Evolutionary conservation across 1,140 invertebrate species (phyloP), one percentile per base, ranked within the genome.

Genomic region (Cecropterus lyciades): DNA sequence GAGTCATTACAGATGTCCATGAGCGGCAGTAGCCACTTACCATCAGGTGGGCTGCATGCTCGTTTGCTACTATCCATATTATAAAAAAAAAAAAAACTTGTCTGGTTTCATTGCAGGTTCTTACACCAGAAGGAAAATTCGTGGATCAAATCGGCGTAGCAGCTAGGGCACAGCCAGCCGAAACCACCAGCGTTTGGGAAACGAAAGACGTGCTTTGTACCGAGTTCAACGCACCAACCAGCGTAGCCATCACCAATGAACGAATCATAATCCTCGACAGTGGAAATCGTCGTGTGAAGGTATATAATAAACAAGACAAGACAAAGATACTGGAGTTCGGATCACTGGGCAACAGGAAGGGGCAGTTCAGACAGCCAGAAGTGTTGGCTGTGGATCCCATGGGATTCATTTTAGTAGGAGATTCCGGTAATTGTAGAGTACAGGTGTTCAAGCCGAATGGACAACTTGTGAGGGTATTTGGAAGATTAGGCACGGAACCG

Each of bases 331-430:
- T 87, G 0, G 93, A 93, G 70, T 94, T 96, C 67, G 95, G 95
- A 6, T 92, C 93, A 0, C 89, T 93, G 27, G 95, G 95, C 3
- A 92, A 92, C 24, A 90, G 93, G 37, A 93, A 94, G 67, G 95
- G 95, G 1, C 94, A 95, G 72, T 94, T 96, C 66, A 90, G 95
- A 75, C 93, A 94, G 30, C 95, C 95, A 0, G 95, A 95, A 82
- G 94, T 95, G 0, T 84, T 97, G 11, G 93, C 95, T 0, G 93
- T 96, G 0, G 96, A 97, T 81, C 92, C 93, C 1, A 79, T 95
- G 75, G 96, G 96, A 2, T 96, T 96, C 77, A 95, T 97, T 51
- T 82, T 96, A 1, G 96, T 97, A 0, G 96, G 95, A 0, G 96
- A 97, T 79, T 95, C 95, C 11, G 96, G 96, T 1, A 97, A 97